Percentiles rank a stretch among this genome's conserved stretches.
Evolutionary conservation across 1,140 invertebrate genomes (phyloP).

Genomic region (Leptopilina boulardi): DNA sequence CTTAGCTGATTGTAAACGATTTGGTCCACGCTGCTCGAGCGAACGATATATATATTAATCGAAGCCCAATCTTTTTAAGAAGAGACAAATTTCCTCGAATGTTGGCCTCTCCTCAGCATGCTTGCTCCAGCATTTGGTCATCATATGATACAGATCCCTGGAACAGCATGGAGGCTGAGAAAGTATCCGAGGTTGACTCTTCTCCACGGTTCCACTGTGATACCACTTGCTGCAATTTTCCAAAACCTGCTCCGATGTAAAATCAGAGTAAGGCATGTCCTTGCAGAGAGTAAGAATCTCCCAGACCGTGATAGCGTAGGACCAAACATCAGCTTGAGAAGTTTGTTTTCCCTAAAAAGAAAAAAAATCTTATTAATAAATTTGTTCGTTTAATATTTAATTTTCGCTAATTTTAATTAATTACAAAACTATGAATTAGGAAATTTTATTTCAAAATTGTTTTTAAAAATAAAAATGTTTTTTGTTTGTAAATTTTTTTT

Average conservation of each 20-base stretch:
- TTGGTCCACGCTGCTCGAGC: constrained; percentile 69
- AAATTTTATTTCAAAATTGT: too few relatives aligned
- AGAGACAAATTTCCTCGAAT: constrained; percentile 85
- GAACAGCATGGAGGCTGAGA: constrained; percentile 78
- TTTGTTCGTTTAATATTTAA: too few relatives aligned
- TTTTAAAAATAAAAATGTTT: neutral
- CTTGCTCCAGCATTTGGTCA: constrained; percentile 86
- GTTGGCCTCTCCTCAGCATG: constrained; percentile 81
- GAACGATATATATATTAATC: constrained; percentile 64
- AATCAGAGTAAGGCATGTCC: constrained; percentile 84
- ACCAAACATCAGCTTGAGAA: constrained; percentile 86
- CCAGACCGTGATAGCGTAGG: constrained; percentile 87
- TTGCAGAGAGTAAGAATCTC: constrained; percentile 85
- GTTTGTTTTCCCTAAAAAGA: constrained; percentile 83
- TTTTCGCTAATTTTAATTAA: too few relatives aligned
- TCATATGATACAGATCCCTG: constrained; percentile 84
- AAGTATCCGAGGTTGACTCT: constrained; percentile 68
- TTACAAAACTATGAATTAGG: too few relatives aligned
- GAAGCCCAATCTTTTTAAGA: constrained; percentile 83
- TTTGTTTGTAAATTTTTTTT: constrained; percentile 26
- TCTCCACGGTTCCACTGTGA: constrained; percentile 71
- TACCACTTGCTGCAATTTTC: constrained; percentile 85
- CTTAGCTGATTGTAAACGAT: constrained; percentile 73
- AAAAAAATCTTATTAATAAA: neutral
- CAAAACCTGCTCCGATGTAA: constrained; percentile 86